A percentile compares a stretch with the other conserved stretches of the same genome.
Evolutionary conservation across 2,888 invertebrate species (phyloP).

Genomic region (Pterostichus niger): DNA sequence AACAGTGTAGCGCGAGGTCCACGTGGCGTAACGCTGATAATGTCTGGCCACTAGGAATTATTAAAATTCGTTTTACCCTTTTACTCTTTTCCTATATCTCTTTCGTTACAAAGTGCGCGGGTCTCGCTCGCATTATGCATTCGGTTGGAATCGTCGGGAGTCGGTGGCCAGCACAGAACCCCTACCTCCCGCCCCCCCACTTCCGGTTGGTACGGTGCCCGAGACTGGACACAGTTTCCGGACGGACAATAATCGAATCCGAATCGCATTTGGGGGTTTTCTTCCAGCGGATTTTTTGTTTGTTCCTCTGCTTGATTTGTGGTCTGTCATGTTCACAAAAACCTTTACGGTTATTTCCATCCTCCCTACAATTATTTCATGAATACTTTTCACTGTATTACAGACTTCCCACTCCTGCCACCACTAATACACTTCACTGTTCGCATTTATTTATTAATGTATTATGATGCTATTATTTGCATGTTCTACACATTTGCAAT

Average conservation of each 20-base stretch:
- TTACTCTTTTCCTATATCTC: conserved; percentile 75
- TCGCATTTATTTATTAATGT: no score
- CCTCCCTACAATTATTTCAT: conserved; percentile 31
- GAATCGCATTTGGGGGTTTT: conserved; percentile 49
- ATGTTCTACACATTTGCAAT: no score
- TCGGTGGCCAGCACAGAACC: neutral
- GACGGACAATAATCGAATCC: conserved; percentile 56
- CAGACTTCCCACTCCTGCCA: neutral
- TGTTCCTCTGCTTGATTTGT: conserved; percentile 39
- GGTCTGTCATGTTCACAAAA: conserved; percentile 45
- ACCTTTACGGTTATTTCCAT: conserved; percentile 25
- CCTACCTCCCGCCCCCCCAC: no score
- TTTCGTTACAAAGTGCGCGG: conserved; percentile 69
- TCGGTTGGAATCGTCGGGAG: conserved; percentile 61
- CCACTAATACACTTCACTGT: neutral
- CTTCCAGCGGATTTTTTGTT: conserved; percentile 48
- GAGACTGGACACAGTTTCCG: conserved; percentile 54
- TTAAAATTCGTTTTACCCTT: conserved; percentile 75
- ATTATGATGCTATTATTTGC: no score
- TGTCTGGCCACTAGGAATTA: conserved; percentile 74
- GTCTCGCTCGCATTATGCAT: conserved; percentile 63
- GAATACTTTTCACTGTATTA: conserved; percentile 37
- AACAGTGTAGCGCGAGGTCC: conserved; percentile 59
- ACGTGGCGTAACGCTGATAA: conserved; percentile 70
- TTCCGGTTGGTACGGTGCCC: neutral